These are phyloP conservation scores for Nesidiocoris tenuis DNA, from an alignment of 2,888 invertebrate species.

Conservation along the genomic window DNA sequence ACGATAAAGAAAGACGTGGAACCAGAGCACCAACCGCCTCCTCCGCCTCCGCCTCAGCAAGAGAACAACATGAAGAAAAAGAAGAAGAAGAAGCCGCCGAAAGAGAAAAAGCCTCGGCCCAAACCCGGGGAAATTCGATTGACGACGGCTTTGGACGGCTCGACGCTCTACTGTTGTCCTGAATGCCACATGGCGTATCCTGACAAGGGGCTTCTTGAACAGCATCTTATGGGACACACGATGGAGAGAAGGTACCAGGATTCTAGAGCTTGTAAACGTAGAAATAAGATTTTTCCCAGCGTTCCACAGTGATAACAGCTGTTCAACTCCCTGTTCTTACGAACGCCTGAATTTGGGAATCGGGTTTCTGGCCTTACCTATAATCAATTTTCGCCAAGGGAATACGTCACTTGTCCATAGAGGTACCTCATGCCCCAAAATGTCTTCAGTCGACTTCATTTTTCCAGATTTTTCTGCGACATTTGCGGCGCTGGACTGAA, in stretches of 20 bases:
- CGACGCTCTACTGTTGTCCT: slow-evolving; percentile 81
- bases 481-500: slow-evolving; percentile 86
- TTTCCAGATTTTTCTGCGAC: slow-evolving; percentile 78
- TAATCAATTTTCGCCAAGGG: too few relatives aligned
- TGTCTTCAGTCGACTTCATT: too few relatives aligned
- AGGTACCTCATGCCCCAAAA: too few relatives aligned
- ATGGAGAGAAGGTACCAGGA: slow-evolving; percentile 73
- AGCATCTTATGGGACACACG: slow-evolving; percentile 83
- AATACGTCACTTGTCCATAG: too few relatives aligned
- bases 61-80: slow-evolving; percentile 64
- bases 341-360: too few relatives aligned
- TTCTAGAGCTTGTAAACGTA: too few relatives aligned
- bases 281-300: too few relatives aligned
- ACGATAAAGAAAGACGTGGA: slow-evolving; percentile 68
- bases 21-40: slow-evolving; percentile 45
- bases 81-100: slow-evolving; percentile 73
- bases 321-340: too few relatives aligned
- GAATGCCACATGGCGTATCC: slow-evolving; percentile 90
- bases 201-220: slow-evolving; percentile 77
- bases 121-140: slow-evolving; percentile 79
- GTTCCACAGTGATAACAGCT: too few relatives aligned
- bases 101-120: slow-evolving; percentile 73
- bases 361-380: too few relatives aligned
- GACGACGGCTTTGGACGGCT: slow-evolving; percentile 65
- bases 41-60: slow-evolving; percentile 45